Evolutionary conservation across 2,113 vertebrate genomes (phyloP).

Genomic region (Chlorodrepanis virens): DNA sequence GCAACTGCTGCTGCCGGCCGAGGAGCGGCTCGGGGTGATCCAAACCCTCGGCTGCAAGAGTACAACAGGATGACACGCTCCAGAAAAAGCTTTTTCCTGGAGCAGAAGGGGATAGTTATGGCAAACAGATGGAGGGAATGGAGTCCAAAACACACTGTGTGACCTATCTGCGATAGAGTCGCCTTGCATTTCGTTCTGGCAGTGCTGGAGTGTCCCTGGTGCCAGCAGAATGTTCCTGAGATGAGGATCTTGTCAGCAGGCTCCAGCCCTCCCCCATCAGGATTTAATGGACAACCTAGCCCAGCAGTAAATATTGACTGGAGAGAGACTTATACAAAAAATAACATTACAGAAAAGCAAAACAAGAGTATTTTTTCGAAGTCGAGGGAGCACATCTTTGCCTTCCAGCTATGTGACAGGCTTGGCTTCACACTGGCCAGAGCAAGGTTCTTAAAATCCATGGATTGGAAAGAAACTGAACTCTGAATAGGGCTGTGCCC

Average conservation of each 20-base stretch:
- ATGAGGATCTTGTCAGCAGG: background rate
- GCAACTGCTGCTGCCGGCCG: background rate
- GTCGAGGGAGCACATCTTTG: background rate
- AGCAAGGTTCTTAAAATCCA: background rate
- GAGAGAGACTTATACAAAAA: background rate
- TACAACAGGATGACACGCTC: background rate
- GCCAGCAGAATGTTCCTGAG: conserved; percentile 42
- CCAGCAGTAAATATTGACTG: background rate
- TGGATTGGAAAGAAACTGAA: background rate
- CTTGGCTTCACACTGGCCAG: background rate
- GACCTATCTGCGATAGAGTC: conserved; percentile 44
- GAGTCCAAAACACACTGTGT: conserved; percentile 44
- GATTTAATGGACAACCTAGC: background rate
- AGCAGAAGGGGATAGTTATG: conserved; percentile 20
- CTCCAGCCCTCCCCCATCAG: background rate
- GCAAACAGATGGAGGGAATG: conserved; percentile 46
- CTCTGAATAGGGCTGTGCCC: background rate
- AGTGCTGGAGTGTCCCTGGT: background rate
- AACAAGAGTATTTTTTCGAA: background rate
- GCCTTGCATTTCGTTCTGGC: background rate
- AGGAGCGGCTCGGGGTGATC: background rate
- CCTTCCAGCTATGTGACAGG: background rate
- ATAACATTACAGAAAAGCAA: background rate
- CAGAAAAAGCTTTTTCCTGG: conserved; percentile 57
- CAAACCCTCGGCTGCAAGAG: background rate